Evolutionary conservation across 1,140 invertebrate species (phyloP).

Genomic region (Sesamia nonagrioides): DNA sequence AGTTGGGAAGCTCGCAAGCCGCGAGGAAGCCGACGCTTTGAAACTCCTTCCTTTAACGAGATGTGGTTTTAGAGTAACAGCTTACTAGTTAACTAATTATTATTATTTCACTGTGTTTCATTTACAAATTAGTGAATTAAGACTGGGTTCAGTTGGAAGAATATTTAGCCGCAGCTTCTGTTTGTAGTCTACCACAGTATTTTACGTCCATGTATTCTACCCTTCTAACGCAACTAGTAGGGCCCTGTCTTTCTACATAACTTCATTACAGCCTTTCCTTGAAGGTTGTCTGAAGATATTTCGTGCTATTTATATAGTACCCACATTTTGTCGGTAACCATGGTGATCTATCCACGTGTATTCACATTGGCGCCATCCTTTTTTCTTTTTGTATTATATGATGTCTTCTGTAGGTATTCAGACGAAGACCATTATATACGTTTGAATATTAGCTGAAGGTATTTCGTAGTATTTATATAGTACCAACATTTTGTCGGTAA

Average conservation of each 20-base stretch:
- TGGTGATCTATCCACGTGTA: constrained; percentile 10
- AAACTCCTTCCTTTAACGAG: constrained; percentile 9
- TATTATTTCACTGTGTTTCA: background rate
- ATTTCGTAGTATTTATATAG: background rate
- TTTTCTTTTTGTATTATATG: no score
- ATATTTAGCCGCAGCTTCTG: no score
- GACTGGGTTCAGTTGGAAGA: no score
- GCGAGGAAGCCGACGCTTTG: background rate
- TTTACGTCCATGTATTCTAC: background rate
- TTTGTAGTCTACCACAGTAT: no score
- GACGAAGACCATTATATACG: background rate
- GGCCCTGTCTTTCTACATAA: background rate
- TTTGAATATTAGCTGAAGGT: background rate
- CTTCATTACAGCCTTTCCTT: background rate
- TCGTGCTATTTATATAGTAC: no score
- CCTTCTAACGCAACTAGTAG: background rate
- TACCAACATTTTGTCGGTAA: no score
- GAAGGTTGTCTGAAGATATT: constrained; percentile 3
- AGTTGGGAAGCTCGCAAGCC: constrained; percentile 12
- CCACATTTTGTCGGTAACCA: background rate
- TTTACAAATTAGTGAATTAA: background rate
- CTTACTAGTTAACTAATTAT: constrained; percentile 11
- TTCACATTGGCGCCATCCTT: background rate
- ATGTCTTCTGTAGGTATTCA: background rate
- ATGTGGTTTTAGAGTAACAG: constrained; percentile 1